Percentiles rank a stretch among this genome's conserved stretches.
These are phyloP conservation scores for Hippocampus kuda DNA, from an alignment of 2,797 vertebrate genomes.

Conservation along the genomic window DNA sequence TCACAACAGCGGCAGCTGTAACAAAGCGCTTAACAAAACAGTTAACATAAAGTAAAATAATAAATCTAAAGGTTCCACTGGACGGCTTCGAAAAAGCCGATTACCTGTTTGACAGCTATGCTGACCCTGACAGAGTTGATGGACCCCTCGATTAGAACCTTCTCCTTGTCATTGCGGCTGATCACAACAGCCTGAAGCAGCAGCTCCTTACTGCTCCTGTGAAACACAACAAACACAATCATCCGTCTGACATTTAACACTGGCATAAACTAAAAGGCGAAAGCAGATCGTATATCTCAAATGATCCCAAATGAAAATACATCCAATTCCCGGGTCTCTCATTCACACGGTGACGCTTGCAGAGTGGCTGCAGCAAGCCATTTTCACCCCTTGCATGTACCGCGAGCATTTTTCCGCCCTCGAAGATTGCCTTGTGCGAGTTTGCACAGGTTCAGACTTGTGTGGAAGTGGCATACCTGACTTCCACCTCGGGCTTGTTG, in stretches of 20 bases:
- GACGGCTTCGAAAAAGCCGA: neutral
- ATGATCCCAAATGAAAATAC: neutral
- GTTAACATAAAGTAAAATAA: no score
- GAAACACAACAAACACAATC: neutral
- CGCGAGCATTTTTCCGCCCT: conserved; percentile 17
- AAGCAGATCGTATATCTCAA: neutral
- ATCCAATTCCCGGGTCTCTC: neutral
- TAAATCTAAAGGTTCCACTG: neutral
- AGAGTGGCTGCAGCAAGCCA: conserved; percentile 18
- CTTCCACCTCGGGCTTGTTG: conserved; percentile 98
- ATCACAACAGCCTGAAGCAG: conserved; percentile 91
- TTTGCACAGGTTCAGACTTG: conserved; percentile 37
- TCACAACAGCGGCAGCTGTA: no score
- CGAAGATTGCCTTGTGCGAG: conserved; percentile 22
- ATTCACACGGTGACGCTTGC: neutral
- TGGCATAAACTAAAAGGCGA: neutral
- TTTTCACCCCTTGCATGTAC: conserved; percentile 16
- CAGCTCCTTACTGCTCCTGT: conserved; percentile 94
- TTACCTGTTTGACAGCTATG: conserved; percentile 96
- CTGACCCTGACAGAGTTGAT: conserved; percentile 97
- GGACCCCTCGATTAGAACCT: conserved; percentile 92
- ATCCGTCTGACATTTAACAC: neutral
- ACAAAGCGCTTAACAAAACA: no score
- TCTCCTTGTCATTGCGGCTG: conserved; percentile 97
- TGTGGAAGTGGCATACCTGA: conserved; percentile 71